phyloP scores from a whole-genome alignment of 2,888 invertebrate genomes.

The Gymnosoma rotundatum region DNA sequence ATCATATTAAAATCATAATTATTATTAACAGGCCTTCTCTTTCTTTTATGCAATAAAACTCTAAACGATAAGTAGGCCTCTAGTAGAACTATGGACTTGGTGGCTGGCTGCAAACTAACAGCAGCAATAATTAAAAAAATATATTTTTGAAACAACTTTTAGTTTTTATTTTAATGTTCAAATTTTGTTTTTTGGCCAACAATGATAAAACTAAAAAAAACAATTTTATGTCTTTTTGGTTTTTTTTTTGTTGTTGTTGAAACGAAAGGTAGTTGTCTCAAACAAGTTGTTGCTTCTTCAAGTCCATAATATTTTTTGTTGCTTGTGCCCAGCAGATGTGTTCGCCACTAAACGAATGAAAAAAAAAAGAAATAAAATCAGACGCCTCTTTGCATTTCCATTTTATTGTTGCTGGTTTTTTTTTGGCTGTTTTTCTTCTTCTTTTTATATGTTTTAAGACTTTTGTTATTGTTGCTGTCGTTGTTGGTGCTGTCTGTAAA shows the following conservation, averaged over 20 bases:
- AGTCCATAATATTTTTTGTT: conserved; percentile 48
- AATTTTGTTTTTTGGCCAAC: conserved; percentile 39
- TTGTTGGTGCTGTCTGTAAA: conserved; percentile 32
- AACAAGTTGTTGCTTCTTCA: conserved; percentile 69
- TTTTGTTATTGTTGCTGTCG: conserved; percentile 22
- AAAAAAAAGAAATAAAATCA: conserved; percentile 14
- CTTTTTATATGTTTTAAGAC: too few relatives aligned
- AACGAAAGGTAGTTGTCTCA: conserved; percentile 37
- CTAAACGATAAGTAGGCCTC: too few relatives aligned
- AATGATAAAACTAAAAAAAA: conserved; percentile 2
- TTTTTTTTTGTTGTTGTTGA: conserved; percentile 6
- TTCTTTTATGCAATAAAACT: too few relatives aligned
- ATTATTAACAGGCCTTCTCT: too few relatives aligned
- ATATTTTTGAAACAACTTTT: conserved; percentile 13
- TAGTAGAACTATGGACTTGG: too few relatives aligned
- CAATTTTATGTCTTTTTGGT: neutral
- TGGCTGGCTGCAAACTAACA: too few relatives aligned
- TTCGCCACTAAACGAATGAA: conserved; percentile 1
- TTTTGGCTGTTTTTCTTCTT: too few relatives aligned
- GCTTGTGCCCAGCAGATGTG: conserved; percentile 43
- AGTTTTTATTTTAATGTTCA: neutral
- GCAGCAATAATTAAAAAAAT: too few relatives aligned
- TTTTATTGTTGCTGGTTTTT: neutral
- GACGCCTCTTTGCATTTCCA: conserved; percentile 50
- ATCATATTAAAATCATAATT: too few relatives aligned